A percentile compares a stretch with the other conserved stretches of the same genome.
These are phyloP conservation scores for Lasioglossum villosulum DNA, from an alignment of 2,888 invertebrate species.

Conservation along the genomic window DNA sequence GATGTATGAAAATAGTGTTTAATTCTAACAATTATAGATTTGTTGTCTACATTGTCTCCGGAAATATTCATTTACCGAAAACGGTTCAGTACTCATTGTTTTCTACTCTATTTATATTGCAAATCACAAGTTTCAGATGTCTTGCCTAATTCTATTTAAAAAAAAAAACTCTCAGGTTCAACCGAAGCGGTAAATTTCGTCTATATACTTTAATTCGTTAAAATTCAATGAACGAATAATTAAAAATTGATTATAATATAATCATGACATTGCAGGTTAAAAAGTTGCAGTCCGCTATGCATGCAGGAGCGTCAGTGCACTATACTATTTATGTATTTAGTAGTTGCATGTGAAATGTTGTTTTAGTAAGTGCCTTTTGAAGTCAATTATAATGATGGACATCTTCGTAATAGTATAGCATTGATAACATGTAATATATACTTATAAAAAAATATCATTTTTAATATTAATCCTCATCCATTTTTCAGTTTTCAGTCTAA, in stretches of 20 bases:
- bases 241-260: slow-evolving; percentile 17
- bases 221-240: slow-evolving; percentile 18
- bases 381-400: not conserved
- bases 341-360: slow-evolving; percentile 7
- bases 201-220: not conserved
- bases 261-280: slow-evolving; percentile 23
- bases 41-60: not conserved
- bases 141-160: slow-evolving; percentile 49
- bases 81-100: not conserved
- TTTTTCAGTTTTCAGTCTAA: not conserved
- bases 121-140: not conserved
- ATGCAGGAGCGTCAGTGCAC: slow-evolving; percentile 36
- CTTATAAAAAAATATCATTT: no score
- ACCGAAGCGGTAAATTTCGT: slow-evolving; percentile 49
- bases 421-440: not conserved
- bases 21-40: not conserved
- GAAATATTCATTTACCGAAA: not conserved
- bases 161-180: slow-evolving; percentile 78
- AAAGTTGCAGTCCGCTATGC: slow-evolving; percentile 28
- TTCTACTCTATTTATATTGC: not conserved
- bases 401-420: not conserved
- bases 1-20: not conserved
- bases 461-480: not conserved
- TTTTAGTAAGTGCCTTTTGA: not conserved
- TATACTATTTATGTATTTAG: slow-evolving; percentile 10